phyloP scores from a whole-genome alignment of 2,888 invertebrate genomes.

The Tethea ocularis region DNA sequence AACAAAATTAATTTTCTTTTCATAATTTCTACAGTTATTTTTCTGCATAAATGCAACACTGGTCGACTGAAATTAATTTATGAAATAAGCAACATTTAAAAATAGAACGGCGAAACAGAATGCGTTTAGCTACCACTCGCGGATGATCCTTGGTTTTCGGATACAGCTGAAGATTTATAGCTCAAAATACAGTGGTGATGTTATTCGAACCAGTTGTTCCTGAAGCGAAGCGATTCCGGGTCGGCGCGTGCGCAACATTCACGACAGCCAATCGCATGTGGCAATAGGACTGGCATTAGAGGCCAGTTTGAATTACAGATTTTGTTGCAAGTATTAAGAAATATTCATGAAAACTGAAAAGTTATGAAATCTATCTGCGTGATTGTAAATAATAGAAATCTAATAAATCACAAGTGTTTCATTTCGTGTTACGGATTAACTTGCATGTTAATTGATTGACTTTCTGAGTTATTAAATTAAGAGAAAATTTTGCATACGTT shows the following conservation, averaged over 20 bases:
- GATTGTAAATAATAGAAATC: neutral
- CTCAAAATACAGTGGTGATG: constrained; percentile 41
- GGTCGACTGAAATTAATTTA: constrained; percentile 32
- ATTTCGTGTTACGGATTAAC: constrained; percentile 9
- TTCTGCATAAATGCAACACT: constrained; percentile 30
- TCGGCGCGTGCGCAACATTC: constrained; percentile 55
- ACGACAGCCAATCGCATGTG: constrained; percentile 36
- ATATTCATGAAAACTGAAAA: neutral
- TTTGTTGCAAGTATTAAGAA: constrained; percentile 21
- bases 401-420: neutral
- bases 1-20: neutral
- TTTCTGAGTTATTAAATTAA: neutral
- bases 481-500: neutral
- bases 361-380: neutral
- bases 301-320: constrained; percentile 31
- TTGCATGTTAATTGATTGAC: neutral
- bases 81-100: constrained; percentile 46
- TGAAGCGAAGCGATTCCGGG: constrained; percentile 52
- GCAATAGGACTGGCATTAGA: constrained; percentile 20
- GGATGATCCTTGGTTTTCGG: constrained; percentile 21
- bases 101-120: constrained; percentile 46
- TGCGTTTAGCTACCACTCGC: constrained; percentile 30
- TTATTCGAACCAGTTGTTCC: constrained; percentile 47
- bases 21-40: neutral
- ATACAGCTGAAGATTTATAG: constrained; percentile 20